These are phyloP conservation scores for Callopanchax toddi DNA, from an alignment of 2,113 vertebrate genomes.

Conservation along the genomic window DNA sequence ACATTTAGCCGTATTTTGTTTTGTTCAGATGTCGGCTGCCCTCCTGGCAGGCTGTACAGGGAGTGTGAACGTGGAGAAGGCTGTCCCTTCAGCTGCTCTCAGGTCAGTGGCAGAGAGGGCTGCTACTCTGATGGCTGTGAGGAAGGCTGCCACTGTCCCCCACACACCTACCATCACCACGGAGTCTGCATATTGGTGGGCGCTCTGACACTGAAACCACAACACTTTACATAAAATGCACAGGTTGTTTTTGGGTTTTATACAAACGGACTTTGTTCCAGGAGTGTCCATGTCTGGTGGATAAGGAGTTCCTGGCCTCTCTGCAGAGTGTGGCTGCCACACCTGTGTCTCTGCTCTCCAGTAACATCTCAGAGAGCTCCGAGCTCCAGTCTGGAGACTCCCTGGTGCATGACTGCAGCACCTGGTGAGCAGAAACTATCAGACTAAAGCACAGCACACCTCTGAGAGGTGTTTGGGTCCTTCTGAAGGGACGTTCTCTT, in stretches of 20 bases:
- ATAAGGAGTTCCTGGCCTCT: slow-evolving; percentile 65
- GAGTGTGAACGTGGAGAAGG: slow-evolving; percentile 84
- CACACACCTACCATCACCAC: slow-evolving; percentile 80
- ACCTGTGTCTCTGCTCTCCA: slow-evolving; percentile 18
- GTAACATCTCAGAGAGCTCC: slow-evolving; percentile 70
- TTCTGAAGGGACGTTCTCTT: no score
- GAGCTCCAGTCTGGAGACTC: slow-evolving; percentile 80
- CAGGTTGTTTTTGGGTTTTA: neutral
- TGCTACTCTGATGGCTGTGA: slow-evolving; percentile 85
- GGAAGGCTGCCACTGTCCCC: slow-evolving; percentile 90
- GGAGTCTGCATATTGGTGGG: slow-evolving; percentile 82
- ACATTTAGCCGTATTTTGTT: neutral
- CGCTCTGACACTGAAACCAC: neutral
- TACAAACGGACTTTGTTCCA: slow-evolving; percentile 40
- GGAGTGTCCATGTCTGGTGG: slow-evolving; percentile 87
- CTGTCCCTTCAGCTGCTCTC: slow-evolving; percentile 90
- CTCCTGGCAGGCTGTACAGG: slow-evolving; percentile 82
- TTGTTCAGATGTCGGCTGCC: slow-evolving; percentile 86
- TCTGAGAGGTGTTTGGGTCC: no score
- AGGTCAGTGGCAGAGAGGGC: slow-evolving; percentile 80
- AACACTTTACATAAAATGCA: neutral
- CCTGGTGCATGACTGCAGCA: slow-evolving; percentile 78
- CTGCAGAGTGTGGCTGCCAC: slow-evolving; percentile 60
- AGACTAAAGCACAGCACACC: neutral
- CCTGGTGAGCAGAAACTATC: slow-evolving; percentile 75